These are phyloP conservation scores for Heliconius congener DNA, from an alignment of 1,140 invertebrate species.

Conservation along the genomic window DNA sequence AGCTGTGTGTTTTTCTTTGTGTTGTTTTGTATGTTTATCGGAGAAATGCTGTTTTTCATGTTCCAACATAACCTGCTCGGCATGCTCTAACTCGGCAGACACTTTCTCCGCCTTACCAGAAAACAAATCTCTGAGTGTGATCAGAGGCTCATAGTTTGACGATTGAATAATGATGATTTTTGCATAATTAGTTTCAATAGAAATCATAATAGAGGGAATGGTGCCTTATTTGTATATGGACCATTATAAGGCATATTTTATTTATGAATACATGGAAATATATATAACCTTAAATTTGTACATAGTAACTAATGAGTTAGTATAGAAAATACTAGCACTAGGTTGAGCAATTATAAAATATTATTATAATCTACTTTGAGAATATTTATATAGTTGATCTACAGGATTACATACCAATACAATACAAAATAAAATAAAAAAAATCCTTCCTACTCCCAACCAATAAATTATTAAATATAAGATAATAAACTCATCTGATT, in stretches of 20 bases:
- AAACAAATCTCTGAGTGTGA: slow-evolving; percentile 75
- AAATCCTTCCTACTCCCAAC: neutral
- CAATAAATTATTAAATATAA: neutral
- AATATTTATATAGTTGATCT: neutral
- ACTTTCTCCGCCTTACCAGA: slow-evolving; percentile 81
- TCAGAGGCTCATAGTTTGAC: slow-evolving; percentile 58
- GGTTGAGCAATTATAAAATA: neutral
- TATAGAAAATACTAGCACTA: slow-evolving; percentile 6
- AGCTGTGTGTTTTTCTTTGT: slow-evolving; percentile 57
- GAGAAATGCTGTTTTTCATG: slow-evolving; percentile 76
- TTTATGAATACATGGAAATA: neutral
- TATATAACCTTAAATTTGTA: neutral
- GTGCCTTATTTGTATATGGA: neutral
- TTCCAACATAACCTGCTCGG: slow-evolving; percentile 78
- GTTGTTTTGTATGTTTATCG: slow-evolving; percentile 66
- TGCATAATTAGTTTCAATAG: slow-evolving; percentile 79
- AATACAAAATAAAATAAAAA: neutral
- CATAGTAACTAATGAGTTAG: slow-evolving; percentile 8
- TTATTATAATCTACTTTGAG: neutral
- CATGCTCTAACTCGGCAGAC: slow-evolving; percentile 79
- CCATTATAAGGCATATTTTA: neutral
- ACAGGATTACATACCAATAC: slow-evolving; percentile 24
- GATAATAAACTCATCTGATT: neutral
- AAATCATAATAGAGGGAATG: neutral
- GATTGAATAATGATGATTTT: slow-evolving; percentile 85